Conservation (phyloP, 2,797 vertebrate species). For the Decapterus maruadsi region DNA sequence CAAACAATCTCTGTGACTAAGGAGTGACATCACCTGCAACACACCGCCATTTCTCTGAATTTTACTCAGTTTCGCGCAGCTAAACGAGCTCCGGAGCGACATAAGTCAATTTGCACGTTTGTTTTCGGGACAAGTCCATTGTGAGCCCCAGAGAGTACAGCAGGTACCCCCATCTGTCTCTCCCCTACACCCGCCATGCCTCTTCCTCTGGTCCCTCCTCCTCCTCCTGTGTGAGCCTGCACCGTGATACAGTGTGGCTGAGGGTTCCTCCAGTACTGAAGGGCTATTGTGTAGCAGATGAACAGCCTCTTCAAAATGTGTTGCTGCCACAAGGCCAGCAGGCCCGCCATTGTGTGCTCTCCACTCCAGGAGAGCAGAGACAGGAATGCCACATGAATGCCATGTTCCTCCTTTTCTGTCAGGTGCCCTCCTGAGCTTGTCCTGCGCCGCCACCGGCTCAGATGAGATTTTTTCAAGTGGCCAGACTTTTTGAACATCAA, state of each 20-base stretch:
- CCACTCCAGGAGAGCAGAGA: not conserved
- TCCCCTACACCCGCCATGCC: conserved; percentile 1
- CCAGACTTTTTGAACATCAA: not conserved
- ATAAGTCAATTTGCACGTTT: not conserved
- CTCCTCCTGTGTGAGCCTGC: conserved; percentile 1
- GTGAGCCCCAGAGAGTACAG: not conserved
- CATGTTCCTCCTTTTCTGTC: not conserved
- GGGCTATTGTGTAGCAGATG: conserved; percentile 23
- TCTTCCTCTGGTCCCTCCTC: conserved; percentile 3
- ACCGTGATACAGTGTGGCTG: not conserved
- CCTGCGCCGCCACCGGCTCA: not conserved
- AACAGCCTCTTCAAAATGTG: conserved; percentile 40
- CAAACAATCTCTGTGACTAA: conserved; percentile 62
- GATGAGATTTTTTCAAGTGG: not conserved
- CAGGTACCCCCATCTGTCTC: conserved; percentile 10
- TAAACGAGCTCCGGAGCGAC: not conserved
- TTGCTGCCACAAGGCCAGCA: not conserved
- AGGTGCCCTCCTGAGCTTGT: conserved; percentile 1
- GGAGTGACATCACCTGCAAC: conserved; percentile 40
- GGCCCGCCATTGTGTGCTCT: conserved; percentile 14
- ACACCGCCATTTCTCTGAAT: not conserved
- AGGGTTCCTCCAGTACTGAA: conserved; percentile 18
- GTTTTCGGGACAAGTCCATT: not conserved
- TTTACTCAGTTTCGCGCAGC: not conserved
- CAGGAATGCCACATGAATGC: not conserved